A percentile compares a stretch with the other conserved stretches of the same genome.
Evolutionary conservation across 2,888 invertebrate genomes (phyloP).

Genomic region (Hymenopus coronatus): DNA sequence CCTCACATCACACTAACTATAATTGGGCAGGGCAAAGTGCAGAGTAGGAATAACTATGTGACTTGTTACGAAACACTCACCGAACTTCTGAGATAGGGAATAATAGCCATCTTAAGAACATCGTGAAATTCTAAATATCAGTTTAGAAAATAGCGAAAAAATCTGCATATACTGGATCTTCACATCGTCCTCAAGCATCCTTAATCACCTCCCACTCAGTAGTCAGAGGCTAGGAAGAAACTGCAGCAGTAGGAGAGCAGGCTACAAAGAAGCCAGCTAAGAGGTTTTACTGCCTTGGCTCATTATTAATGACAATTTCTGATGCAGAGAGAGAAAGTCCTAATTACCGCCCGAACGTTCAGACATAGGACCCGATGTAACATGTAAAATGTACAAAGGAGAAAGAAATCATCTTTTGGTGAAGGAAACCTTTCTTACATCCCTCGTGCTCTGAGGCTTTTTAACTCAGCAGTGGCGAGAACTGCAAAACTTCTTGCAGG

Average conservation of each 20-base stretch:
- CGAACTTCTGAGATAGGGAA: too few relatives aligned
- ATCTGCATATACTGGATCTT: too few relatives aligned
- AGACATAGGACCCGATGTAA: background rate
- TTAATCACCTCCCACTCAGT: too few relatives aligned
- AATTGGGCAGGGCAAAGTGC: too few relatives aligned
- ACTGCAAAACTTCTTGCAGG: background rate
- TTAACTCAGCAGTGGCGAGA: background rate
- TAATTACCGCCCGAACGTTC: background rate
- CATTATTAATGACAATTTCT: background rate
- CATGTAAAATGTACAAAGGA: background rate
- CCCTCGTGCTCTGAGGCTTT: background rate
- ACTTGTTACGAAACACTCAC: too few relatives aligned
- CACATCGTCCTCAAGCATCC: too few relatives aligned
- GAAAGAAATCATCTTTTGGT: background rate
- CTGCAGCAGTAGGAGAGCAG: background rate
- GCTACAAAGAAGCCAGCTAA: background rate
- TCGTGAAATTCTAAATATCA: too few relatives aligned
- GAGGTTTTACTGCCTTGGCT: background rate
- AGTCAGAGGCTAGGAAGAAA: too few relatives aligned
- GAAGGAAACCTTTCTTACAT: background rate
- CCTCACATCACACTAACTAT: too few relatives aligned
- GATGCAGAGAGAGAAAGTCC: background rate
- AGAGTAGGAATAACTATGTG: too few relatives aligned
- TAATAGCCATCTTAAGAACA: too few relatives aligned
- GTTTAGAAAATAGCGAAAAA: too few relatives aligned